Evolutionary conservation across 2,797 vertebrate species (phyloP).

Genomic region (Synanceia verrucosa): DNA sequence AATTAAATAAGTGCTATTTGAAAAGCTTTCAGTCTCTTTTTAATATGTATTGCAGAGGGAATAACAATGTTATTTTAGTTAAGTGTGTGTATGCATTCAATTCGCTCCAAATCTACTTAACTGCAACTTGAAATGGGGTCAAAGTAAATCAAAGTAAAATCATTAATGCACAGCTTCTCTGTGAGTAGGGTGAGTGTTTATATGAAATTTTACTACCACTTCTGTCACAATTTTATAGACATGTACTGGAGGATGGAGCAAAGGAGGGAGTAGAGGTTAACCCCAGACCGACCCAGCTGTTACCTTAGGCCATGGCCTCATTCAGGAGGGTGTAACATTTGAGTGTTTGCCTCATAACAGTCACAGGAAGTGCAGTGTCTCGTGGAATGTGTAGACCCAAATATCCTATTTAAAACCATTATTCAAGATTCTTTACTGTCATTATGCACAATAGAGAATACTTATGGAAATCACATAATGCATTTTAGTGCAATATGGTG

Average conservation of each 20-base stretch:
- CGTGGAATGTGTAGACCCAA: background rate
- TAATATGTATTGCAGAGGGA: background rate
- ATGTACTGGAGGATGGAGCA: slow-evolving; percentile 9
- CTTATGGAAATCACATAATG: background rate
- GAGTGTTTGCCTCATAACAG: slow-evolving; percentile 25
- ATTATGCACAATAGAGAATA: too few relatives aligned
- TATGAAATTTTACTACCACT: slow-evolving; percentile 7
- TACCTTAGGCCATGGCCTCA: slow-evolving; percentile 15
- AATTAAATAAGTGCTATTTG: slow-evolving; percentile 3
- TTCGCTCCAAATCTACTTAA: background rate
- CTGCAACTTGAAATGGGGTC: background rate
- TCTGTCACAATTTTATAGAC: slow-evolving; percentile 3
- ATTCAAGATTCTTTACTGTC: too few relatives aligned
- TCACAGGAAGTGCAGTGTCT: slow-evolving; percentile 24
- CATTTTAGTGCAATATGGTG: background rate
- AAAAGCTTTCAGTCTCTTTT: slow-evolving; percentile 14
- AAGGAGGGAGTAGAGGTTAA: background rate
- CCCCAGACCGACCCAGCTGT: slow-evolving; percentile 15
- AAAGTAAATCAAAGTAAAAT: slow-evolving; percentile 12
- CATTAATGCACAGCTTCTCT: background rate
- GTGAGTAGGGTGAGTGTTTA: background rate
- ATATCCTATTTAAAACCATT: slow-evolving; percentile 1
- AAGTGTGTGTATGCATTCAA: background rate
- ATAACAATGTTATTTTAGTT: background rate
- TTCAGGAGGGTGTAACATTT: slow-evolving; percentile 25